Evolutionary conservation across 1,140 invertebrate genomes (phyloP), one percentile per base, ranked within the genome.

Genomic region (Cydia strobilella): DNA sequence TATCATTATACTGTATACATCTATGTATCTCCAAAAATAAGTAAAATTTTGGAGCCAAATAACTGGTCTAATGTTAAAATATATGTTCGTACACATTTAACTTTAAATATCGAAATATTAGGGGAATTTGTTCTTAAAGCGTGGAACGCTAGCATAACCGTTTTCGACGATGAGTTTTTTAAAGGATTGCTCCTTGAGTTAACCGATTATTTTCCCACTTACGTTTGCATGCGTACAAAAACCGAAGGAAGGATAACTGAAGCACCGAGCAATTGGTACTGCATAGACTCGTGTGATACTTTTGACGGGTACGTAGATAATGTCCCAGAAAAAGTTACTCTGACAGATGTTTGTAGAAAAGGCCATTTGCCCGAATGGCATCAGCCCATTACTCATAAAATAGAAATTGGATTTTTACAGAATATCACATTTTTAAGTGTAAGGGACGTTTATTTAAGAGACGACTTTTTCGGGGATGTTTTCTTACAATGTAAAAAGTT

Each of bases 41-140:
- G 54, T 23, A 59, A 35, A 20, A 59, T 78, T 51, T 81, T 81
- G 69, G 27, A 20, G 23, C 39, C 39, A 5, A 72, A 63, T 65
- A 78, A 73, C 42, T 76, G n/a, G 20, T n/a, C 71, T 2, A 59
- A 77, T 71, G 71, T 81, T 27, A 20, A 66, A 23, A 66, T 81
- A 5, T 66, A 76, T 74, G 39, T 79, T 0, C 59, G 20, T 13
- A 3, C 75, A 20, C 45, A 35, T 15, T 59, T 81, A 39, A 75
- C 76, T n/a, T 13, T 71, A 51, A 74, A 76, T 35, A 79, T 81
- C 48, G 73, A 76, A 72, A 23, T 81, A 0, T 71, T 75, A 35
- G 75, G 76, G 5, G 76, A 79, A 71, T 76, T 81, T 27, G 69
- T 81, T 6, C 75, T 81, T 66, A 81, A 79, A 72, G 80, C 80